These are phyloP conservation scores for Bhutanitis thaidina DNA, from an alignment of 2,888 invertebrate genomes.

Conservation along the genomic window DNA sequence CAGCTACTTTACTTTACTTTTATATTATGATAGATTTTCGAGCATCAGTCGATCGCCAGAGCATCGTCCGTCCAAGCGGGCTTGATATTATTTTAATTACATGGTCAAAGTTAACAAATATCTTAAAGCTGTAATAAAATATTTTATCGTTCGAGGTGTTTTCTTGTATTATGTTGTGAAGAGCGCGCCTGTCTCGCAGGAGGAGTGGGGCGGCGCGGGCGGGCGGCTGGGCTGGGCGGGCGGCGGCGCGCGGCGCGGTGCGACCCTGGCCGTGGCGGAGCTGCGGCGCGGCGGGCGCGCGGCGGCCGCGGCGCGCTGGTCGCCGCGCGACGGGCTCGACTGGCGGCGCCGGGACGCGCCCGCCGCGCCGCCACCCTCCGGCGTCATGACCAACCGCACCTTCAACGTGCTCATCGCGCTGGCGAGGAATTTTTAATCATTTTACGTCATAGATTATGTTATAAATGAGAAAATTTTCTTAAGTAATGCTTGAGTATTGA, in stretches of 20 bases:
- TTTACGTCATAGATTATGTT: not conserved
- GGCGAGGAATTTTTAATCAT: conserved; percentile 31
- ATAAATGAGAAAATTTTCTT: no score
- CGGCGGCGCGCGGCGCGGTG: conserved; percentile 20
- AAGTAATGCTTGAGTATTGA: no score
- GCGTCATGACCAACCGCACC: conserved; percentile 63
- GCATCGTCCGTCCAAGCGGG: no score
- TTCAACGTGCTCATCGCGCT: conserved; percentile 59
- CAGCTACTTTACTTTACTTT: no score
- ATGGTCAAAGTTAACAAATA: no score
- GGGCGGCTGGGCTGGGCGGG: conserved; percentile 6
- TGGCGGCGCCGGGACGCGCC: conserved; percentile 44
- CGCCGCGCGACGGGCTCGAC: conserved; percentile 39
- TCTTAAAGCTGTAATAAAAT: no score
- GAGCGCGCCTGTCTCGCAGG: no score
- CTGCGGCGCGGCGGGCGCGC: conserved; percentile 24
- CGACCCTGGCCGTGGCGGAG: conserved; percentile 25
- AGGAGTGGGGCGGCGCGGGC: conserved; percentile 20
- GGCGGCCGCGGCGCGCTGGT: conserved; percentile 41
- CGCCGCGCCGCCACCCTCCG: conserved; percentile 39
- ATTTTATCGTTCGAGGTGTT: no score
- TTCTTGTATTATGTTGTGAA: no score
- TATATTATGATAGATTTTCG: no score
- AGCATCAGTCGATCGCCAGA: no score
- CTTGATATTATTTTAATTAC: no score